phyloP scores from a whole-genome alignment of 1,140 invertebrate genomes.

The Papilio glaucus region DNA sequence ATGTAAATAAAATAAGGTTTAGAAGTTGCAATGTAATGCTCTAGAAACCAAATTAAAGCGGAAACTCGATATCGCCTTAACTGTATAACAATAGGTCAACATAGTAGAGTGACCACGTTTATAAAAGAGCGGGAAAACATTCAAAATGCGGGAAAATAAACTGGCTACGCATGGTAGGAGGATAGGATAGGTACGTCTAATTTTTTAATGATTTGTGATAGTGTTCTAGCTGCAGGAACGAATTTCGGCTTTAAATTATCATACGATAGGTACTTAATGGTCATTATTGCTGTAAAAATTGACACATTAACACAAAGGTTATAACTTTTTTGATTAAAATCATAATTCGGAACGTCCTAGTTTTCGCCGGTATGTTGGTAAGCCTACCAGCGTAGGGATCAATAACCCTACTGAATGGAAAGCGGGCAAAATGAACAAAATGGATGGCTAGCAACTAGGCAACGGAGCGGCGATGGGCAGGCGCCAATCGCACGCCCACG shows the following conservation, averaged over 20 bases:
- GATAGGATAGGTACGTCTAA: too few relatives aligned
- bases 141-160: neutral
- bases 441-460: neutral
- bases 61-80: conserved; percentile 32
- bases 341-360: neutral
- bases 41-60: conserved; percentile 16
- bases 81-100: conserved; percentile 22
- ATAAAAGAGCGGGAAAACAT: neutral
- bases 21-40: conserved; percentile 13
- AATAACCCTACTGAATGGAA: conserved; percentile 31
- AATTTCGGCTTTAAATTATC: too few relatives aligned
- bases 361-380: neutral
- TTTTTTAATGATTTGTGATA: too few relatives aligned
- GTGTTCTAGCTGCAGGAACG: neutral
- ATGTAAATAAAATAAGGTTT: neutral
- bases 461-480: conserved; percentile 18
- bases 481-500: conserved; percentile 28
- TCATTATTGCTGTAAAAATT: too few relatives aligned
- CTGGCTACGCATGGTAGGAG: too few relatives aligned
- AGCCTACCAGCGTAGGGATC: conserved; percentile 10
- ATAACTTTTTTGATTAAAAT: neutral
- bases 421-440: conserved; percentile 29
- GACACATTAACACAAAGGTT: too few relatives aligned
- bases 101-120: neutral
- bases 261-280: too few relatives aligned